phyloP scores from a whole-genome alignment of 2,113 vertebrate species.

The Laticauda colubrina region DNA sequence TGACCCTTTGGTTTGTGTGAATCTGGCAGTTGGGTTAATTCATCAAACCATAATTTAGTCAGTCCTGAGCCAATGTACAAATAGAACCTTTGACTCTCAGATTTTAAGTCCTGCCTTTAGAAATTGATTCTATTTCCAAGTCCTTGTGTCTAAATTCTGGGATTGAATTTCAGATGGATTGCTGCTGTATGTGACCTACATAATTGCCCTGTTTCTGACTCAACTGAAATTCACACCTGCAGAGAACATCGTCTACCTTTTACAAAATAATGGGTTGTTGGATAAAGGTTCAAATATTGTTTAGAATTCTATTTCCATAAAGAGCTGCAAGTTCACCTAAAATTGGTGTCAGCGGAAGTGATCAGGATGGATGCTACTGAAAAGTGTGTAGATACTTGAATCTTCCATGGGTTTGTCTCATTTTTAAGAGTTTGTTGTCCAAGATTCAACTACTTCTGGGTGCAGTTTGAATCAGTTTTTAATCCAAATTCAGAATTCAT shows the following conservation, averaged over 20 bases:
- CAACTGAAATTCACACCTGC: background rate
- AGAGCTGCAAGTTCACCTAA: background rate
- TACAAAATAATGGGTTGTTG: background rate
- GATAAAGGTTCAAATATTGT: background rate
- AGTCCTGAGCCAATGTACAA: background rate
- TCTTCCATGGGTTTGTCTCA: background rate
- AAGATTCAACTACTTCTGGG: background rate
- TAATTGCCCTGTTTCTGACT: background rate
- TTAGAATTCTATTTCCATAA: background rate
- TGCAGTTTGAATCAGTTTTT: background rate
- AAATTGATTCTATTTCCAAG: background rate
- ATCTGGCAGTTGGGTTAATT: background rate
- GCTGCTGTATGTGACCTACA: background rate
- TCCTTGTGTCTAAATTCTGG: background rate
- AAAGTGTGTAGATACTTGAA: background rate
- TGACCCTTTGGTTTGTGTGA: background rate
- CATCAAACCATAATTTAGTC: background rate
- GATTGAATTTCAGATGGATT: background rate
- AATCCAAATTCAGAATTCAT: background rate
- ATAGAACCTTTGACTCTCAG: background rate
- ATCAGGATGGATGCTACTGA: background rate
- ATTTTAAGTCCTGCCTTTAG: background rate
- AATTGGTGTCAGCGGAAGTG: background rate
- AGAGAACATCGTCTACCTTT: background rate
- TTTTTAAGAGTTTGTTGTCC: background rate